Evolutionary conservation across 1,140 invertebrate species (phyloP).

Genomic region (Arctopsyche grandis): DNA sequence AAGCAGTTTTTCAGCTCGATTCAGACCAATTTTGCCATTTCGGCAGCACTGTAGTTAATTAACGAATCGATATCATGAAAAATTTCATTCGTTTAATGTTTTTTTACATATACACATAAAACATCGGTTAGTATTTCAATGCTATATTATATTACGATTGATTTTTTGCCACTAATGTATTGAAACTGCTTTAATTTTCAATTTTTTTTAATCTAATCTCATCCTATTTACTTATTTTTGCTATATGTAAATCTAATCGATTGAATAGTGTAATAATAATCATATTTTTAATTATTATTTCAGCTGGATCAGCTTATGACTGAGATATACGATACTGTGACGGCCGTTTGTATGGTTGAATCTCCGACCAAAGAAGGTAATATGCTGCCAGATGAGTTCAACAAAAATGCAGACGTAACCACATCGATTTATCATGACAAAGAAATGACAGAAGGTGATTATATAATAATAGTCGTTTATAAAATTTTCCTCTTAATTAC

Average conservation of each 20-base stretch:
- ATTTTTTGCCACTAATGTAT: no score
- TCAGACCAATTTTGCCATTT: not conserved
- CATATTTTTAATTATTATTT: conserved; percentile 37
- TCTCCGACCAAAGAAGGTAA: conserved; percentile 38
- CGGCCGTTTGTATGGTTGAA: conserved; percentile 63
- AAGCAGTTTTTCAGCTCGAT: not conserved
- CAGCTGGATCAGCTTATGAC: conserved; percentile 64
- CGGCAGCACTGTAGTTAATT: no score
- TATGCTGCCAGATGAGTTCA: not conserved
- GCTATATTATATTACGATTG: no score
- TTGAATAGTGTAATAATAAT: no score
- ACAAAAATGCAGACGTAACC: not conserved
- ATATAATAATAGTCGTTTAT: conserved; percentile 45
- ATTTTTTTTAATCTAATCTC: no score
- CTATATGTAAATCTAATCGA: no score
- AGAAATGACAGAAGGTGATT: conserved; percentile 57
- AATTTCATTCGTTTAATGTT: no score
- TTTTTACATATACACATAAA: no score
- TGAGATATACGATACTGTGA: conserved; percentile 65
- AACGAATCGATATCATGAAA: no score
- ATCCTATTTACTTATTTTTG: no score
- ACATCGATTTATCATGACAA: conserved; percentile 34
- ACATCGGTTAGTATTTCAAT: no score
- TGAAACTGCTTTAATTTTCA: no score
- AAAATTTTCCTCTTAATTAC: not conserved